These are phyloP conservation scores for Ranitomeya variabilis DNA, from an alignment of 2,113 vertebrate genomes.

Conservation along the genomic window DNA sequence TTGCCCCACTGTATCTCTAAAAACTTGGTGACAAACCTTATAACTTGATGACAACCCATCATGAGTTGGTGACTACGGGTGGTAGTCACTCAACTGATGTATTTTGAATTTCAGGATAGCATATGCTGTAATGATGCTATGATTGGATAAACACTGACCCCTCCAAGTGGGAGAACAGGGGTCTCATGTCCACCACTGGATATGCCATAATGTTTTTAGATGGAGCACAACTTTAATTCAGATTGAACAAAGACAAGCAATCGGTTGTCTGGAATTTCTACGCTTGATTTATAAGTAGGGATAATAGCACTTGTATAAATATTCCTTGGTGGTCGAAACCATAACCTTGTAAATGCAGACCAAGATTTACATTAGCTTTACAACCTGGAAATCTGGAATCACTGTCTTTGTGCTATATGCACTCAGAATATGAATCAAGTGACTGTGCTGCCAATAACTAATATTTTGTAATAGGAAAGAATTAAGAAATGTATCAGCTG, in stretches of 20 bases:
- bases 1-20: too few species aligned
- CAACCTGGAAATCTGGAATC: background rate
- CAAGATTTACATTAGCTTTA: constrained; percentile 5
- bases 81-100: background rate
- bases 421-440: constrained; percentile 7
- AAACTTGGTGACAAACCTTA: too few species aligned
- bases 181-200: too few species aligned
- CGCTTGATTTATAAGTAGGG: background rate
- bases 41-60: too few species aligned
- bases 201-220: background rate
- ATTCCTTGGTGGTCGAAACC: background rate
- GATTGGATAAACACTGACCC: background rate
- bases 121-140: background rate
- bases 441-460: background rate
- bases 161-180: background rate
- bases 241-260: background rate
- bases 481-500: background rate
- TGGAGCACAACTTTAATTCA: background rate
- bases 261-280: background rate
- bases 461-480: constrained; percentile 12
- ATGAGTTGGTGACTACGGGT: background rate
- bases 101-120: background rate
- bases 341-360: background rate
- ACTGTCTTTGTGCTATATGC: background rate
- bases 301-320: background rate